A percentile compares a stretch with the other conserved stretches of the same genome.
phyloP scores from a whole-genome alignment of 2,113 vertebrate genomes.

The Myiozetetes cayanensis region DNA sequence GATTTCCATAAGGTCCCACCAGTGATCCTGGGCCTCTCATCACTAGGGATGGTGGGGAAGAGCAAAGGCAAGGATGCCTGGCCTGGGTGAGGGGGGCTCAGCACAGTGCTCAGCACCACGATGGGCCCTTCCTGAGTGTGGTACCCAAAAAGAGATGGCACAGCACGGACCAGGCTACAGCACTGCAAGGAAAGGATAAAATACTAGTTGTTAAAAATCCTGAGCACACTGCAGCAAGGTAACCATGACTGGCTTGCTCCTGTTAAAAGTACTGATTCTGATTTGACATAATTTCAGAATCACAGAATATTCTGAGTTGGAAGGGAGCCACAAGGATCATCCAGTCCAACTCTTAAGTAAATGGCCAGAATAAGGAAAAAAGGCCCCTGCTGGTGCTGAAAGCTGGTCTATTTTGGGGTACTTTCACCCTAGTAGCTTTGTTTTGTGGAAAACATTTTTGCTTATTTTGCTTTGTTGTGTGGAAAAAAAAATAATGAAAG shows the following conservation, averaged over 20 bases:
- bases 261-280: background rate
- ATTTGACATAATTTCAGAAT: background rate
- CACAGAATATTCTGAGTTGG: background rate
- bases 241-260: background rate
- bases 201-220: background rate
- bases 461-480: background rate
- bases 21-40: background rate
- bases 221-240: background rate
- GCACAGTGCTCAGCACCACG: background rate
- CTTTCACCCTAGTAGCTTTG: background rate
- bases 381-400: background rate
- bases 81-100: background rate
- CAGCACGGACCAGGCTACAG: background rate
- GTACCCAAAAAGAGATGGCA: background rate
- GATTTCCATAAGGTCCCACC: background rate
- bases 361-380: background rate
- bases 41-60: background rate
- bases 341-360: background rate
- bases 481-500: background rate
- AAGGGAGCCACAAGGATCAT: background rate
- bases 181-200: background rate
- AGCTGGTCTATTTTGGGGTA: background rate
- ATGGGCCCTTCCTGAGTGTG: background rate
- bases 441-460: background rate
- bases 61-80: background rate